Conservation (phyloP, 2,888 invertebrate genomes). For the Apamea epomidion region DNA sequence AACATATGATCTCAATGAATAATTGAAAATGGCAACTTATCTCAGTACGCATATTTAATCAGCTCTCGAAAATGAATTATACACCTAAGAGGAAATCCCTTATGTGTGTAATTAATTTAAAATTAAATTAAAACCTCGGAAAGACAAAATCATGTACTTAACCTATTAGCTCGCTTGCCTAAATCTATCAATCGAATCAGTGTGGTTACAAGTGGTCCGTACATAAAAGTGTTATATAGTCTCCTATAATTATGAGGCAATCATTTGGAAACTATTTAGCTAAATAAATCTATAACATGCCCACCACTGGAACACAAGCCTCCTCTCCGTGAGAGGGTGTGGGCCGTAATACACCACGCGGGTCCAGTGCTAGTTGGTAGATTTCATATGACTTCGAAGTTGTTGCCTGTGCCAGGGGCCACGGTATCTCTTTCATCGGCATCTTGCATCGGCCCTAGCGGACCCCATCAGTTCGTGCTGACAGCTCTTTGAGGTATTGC, state of each 20-base stretch:
- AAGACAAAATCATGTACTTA: slow-evolving; percentile 1
- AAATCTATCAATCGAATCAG: background rate
- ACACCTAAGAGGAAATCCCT: background rate
- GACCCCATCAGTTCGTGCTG: too few relatives aligned
- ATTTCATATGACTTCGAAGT: too few relatives aligned
- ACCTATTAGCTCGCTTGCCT: background rate
- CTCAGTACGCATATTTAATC: slow-evolving; percentile 36
- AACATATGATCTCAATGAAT: slow-evolving; percentile 14
- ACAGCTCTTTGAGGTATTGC: too few relatives aligned
- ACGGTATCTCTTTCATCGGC: too few relatives aligned
- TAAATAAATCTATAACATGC: too few relatives aligned
- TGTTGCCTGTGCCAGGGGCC: too few relatives aligned
- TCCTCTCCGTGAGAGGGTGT: too few relatives aligned
- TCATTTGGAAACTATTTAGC: background rate
- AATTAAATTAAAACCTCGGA: background rate
- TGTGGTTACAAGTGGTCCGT: background rate
- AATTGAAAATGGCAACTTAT: slow-evolving; percentile 43
- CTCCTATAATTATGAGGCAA: background rate
- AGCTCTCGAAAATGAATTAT: slow-evolving; percentile 44
- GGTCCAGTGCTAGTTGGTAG: too few relatives aligned
- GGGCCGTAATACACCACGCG: too few relatives aligned
- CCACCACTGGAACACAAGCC: too few relatives aligned
- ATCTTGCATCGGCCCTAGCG: too few relatives aligned
- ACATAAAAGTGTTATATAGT: background rate
- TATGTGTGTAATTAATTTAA: too few relatives aligned